Conservation (phyloP, 2,113 vertebrate species). For the Gymnorhina tibicen region DNA sequence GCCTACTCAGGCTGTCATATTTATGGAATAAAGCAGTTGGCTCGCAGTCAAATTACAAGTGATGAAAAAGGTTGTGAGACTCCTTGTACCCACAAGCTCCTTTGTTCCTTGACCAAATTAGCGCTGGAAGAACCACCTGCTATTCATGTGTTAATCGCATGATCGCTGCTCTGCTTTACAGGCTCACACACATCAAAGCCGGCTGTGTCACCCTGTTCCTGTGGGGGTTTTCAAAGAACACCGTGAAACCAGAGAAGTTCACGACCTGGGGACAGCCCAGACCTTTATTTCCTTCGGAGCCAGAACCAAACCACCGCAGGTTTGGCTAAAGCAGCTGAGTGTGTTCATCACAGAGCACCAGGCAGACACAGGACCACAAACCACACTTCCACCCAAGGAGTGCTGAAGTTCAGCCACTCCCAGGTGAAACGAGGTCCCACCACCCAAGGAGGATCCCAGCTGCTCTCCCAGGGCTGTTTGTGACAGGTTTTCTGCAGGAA, state of each 20-base stretch:
- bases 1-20: not conserved
- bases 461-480: not conserved
- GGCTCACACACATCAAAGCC: slow-evolving; percentile 32
- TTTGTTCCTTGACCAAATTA: not conserved
- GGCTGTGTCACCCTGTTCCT: not conserved
- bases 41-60: not conserved
- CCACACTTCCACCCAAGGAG: not conserved
- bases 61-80: not conserved
- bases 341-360: not conserved
- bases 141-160: slow-evolving; percentile 42
- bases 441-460: rapidly evolving
- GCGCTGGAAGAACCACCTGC: slow-evolving; percentile 17
- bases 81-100: slow-evolving; percentile 11
- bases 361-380: not conserved
- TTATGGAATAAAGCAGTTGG: not conserved
- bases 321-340: not conserved
- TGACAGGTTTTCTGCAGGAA: not conserved
- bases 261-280: not conserved
- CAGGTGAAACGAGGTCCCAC: not conserved
- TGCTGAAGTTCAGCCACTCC: not conserved
- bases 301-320: not conserved
- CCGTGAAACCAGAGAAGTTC: not conserved
- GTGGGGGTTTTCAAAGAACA: not conserved
- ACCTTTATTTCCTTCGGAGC: not conserved
- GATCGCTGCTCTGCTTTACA: not conserved